Evolutionary conservation across 2,888 invertebrate species (phyloP).

Genomic region (Sesia apiformis): DNA sequence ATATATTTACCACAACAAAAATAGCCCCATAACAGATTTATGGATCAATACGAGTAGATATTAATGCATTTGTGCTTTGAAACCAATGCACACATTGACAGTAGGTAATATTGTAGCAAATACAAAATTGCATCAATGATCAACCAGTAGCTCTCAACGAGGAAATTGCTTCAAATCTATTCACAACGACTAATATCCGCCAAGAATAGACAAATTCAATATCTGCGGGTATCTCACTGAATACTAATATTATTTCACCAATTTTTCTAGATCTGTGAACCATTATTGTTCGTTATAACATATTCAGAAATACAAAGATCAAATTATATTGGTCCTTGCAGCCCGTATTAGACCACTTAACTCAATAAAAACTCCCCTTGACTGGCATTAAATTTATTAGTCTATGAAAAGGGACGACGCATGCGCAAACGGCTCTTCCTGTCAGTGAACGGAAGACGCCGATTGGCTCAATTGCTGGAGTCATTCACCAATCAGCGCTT

Average conservation of each 20-base stretch:
- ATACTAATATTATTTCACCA: constrained; percentile 17
- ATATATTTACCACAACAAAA: no score
- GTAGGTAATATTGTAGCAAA: constrained; percentile 6
- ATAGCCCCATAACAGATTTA: no score
- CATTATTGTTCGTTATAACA: constrained; percentile 7
- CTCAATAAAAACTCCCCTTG: constrained; percentile 69
- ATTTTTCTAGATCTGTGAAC: constrained; percentile 17
- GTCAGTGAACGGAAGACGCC: constrained; percentile 63
- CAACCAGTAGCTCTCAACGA: constrained; percentile 45
- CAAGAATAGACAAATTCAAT: constrained; percentile 40
- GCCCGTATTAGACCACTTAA: constrained; percentile 66
- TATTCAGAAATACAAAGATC: constrained; percentile 22
- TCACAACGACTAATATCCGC: constrained; percentile 57
- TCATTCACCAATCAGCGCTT: constrained; percentile 67
- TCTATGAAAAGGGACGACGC: constrained; percentile 62
- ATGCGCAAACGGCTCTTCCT: constrained; percentile 60
- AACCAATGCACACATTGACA: no score
- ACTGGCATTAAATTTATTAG: constrained; percentile 66
- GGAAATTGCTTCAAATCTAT: constrained; percentile 58
- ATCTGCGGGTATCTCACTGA: constrained; percentile 49
- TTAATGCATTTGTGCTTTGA: no score
- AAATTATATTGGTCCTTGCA: constrained; percentile 22
- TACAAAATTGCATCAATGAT: constrained; percentile 21
- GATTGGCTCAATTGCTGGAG: constrained; percentile 67
- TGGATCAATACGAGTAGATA: no score